phyloP scores from a whole-genome alignment of 2,797 vertebrate species.

The Parambassis ranga region DNA sequence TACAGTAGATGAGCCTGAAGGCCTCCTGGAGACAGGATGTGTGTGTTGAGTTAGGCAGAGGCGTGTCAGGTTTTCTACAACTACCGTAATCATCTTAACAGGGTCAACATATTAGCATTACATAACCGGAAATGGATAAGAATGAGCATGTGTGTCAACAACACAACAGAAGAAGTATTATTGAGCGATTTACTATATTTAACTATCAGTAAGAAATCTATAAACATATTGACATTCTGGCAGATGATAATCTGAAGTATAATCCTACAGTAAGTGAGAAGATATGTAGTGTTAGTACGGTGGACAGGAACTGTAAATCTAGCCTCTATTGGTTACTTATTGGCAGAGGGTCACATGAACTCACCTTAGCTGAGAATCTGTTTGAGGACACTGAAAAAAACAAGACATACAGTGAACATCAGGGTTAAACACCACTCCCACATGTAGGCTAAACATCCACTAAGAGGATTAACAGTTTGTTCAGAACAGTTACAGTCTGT shows the following conservation, averaged over 20 bases:
- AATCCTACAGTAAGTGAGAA: too few species aligned
- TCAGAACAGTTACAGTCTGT: conserved; percentile 14
- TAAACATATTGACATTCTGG: neutral
- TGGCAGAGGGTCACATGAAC: conserved; percentile 20
- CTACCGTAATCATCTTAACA: neutral
- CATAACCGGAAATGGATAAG: neutral
- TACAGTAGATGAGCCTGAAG: conserved; percentile 88
- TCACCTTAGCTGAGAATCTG: conserved; percentile 96
- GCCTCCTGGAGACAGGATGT: conserved; percentile 84
- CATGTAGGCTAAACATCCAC: conserved; percentile 46
- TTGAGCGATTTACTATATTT: neutral
- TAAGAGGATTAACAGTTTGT: conserved; percentile 64
- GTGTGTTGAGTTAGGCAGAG: neutral
- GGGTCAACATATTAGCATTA: neutral
- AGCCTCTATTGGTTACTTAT: neutral
- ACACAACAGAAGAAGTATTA: neutral
- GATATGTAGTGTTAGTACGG: too few species aligned
- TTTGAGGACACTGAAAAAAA: conserved; percentile 89
- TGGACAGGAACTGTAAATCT: too few species aligned
- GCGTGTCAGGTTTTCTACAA: neutral
- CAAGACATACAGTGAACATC: conserved; percentile 44
- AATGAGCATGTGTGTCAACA: neutral
- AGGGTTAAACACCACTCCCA: conserved; percentile 12
- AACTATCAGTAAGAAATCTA: too few species aligned
- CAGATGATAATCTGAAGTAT: too few species aligned